Evolutionary conservation across 2,113 vertebrate species (phyloP).

Genomic region (Microtus pennsylvanicus): DNA sequence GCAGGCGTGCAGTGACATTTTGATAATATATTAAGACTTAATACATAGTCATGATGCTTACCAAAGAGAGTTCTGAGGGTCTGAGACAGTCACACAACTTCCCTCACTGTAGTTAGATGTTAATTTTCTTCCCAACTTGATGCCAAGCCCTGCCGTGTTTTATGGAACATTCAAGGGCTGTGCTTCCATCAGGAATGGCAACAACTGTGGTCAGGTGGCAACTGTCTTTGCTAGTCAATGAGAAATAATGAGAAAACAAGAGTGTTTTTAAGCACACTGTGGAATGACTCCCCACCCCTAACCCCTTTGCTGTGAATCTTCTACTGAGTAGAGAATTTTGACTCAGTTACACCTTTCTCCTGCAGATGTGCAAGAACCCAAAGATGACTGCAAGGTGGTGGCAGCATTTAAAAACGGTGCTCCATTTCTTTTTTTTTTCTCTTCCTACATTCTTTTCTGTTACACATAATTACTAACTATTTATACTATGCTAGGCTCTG

Average conservation of each 20-base stretch:
- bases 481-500: neutral
- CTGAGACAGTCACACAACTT: neutral
- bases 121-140: neutral
- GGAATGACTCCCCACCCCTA: neutral
- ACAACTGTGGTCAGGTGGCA: neutral
- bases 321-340: neutral
- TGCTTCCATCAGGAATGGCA: neutral
- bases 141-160: neutral
- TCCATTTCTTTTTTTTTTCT: neutral
- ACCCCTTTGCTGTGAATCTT: neutral
- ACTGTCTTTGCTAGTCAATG: neutral
- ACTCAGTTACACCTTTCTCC: neutral
- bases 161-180: neutral
- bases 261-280: neutral
- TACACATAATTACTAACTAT: neutral
- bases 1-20: neutral
- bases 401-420: neutral
- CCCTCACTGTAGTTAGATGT: neutral
- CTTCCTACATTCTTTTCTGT: neutral
- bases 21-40: neutral
- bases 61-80: neutral
- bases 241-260: neutral
- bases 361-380: neutral
- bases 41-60: neutral
- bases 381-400: neutral